These are phyloP conservation scores for Pollachius pollachius DNA, from an alignment of 2,113 vertebrate genomes.

Conservation along the genomic window DNA sequence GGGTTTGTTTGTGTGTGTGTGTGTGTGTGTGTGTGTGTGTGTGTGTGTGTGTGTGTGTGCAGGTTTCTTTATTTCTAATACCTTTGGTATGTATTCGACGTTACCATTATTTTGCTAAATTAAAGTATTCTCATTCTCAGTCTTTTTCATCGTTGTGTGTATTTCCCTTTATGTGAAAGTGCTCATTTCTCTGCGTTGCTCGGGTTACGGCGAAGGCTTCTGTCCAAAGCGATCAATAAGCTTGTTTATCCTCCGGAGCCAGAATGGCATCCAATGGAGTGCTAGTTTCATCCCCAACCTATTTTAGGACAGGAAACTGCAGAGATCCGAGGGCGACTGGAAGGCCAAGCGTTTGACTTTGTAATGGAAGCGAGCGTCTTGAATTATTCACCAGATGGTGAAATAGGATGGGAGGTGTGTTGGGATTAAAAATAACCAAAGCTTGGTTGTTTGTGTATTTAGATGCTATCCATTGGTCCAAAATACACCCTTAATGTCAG, in stretches of 20 bases:
- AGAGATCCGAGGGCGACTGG: constrained; percentile 12
- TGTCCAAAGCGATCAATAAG: constrained; percentile 18
- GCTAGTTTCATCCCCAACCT: constrained; percentile 25
- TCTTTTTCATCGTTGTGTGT: background rate
- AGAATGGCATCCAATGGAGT: constrained; percentile 1
- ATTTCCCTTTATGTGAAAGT: background rate
- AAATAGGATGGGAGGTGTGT: background rate
- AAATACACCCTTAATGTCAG: too few species aligned
- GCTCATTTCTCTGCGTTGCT: constrained; percentile 11
- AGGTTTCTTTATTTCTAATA: background rate
- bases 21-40: constrained; percentile 8
- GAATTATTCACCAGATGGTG: constrained; percentile 39
- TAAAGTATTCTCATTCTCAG: too few species aligned
- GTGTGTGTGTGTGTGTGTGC: constrained; percentile 5
- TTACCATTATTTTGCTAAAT: too few species aligned
- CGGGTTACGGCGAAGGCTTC: constrained; percentile 20
- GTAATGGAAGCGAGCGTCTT: constrained; percentile 31
- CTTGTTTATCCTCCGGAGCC: background rate
- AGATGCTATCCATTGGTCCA: background rate
- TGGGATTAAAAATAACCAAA: background rate
- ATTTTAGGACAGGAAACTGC: constrained; percentile 29
- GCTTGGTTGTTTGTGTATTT: background rate
- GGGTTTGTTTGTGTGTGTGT: constrained; percentile 5
- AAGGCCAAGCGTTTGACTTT: constrained; percentile 26
- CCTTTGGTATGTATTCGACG: too few species aligned